Base-by-base conservation (phyloP, 1,140 invertebrate species). In the Orius insidiosus region DNA sequence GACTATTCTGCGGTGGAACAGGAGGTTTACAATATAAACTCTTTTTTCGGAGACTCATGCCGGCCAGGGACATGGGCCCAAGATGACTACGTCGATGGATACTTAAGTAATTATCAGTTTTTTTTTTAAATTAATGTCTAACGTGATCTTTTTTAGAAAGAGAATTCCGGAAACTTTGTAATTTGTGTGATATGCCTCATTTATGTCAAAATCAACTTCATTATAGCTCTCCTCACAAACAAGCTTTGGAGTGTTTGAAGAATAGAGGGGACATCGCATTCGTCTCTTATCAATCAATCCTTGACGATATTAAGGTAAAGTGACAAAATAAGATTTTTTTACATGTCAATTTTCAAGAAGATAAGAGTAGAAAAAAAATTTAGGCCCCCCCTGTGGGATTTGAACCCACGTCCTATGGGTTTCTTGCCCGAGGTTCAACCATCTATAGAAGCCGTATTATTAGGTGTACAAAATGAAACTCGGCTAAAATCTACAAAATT, bases 141-240 rank as follows among this genome's bases (percentile, higher is more conserved):
- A n/a, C n/a, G n/a, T n/a, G n/a, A n/a, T n/a, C n/a, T 15, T 40
- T 40, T 18, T 5, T 30, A 43, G 41, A 43, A 16, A 43, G 24
- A 31, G 7, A 15, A 30, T 43, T 30, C 11, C 18, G 41, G 5
- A 43, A 43, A n/a, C 24, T 43, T 18, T 43, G 41, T 16, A 18
- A 30, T 8, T 16, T 43, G n/a, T 43, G 41, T 31, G 41, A 43
- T 9, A 30, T 30, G 19, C 41, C 19, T 11, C 31, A 18, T 6
- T 7, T 10, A n/a, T 43, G 41, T 11, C 7, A 18, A 31, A 30
- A 43, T n/a, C 18, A 30, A 24, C 8, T 43, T 5, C 41, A 30
- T n/a, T 11, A 43, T n/a, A 43, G 14, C 10, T 18, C 18, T 2
- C 31, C 31, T 18, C n/a, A 43, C 6, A 43, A 32, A 15, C 18